Evolutionary conservation across 30 jellyfish, hydroid and myxozoan species (phyloP), one percentile per base, ranked within the genome.

Genomic region (Aurelia aurita complex sp. Pacific): DNA sequence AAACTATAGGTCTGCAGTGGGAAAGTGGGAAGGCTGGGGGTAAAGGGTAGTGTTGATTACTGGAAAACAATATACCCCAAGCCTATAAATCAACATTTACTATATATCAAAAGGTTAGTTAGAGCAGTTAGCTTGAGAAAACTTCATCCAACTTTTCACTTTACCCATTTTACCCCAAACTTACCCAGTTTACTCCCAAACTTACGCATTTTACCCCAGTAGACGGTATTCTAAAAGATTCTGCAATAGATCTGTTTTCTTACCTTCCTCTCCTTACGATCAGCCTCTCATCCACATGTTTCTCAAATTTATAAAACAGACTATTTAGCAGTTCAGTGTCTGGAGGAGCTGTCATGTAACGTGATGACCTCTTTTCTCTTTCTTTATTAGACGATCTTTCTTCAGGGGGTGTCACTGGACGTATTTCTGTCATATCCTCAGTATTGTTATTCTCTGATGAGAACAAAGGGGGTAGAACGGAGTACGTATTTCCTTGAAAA

Each of bases 321-420:
- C 98, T 92, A 65, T 81, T 81, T 62, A 92, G 83, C 11, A 92
- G 87, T 36, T 77, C 95, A 1, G 97, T 88, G 71, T 92, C 92
- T 53, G 98, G 89, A 2, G 94, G 82, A 5, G 94, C 60, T 12
- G 87, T 73, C 18, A 53, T 13, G 67, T 60, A 73, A 59, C 76
- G 54, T 51, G 87, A 32, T 16, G 89, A 23, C 23, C 62, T 65
- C 64, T 81, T 82, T 19, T 64, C 38, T 55, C 64, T 73, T 23
- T 73, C 69, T 17, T 40, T 62, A 50, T 86, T 67, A 0, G 36
- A 46, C 9, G 38, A 38, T 11, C 54, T 70, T 50, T 87, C 98
- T 36, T 81, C 93, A 1, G 98, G 98, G 3, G 98, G 98, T 43
- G 98, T 92, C 65, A 92, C 92, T 34, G 98, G 98, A 7, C 98